phyloP scores from a whole-genome alignment of 2,797 vertebrate genomes.

The Epinephelus awoara region DNA sequence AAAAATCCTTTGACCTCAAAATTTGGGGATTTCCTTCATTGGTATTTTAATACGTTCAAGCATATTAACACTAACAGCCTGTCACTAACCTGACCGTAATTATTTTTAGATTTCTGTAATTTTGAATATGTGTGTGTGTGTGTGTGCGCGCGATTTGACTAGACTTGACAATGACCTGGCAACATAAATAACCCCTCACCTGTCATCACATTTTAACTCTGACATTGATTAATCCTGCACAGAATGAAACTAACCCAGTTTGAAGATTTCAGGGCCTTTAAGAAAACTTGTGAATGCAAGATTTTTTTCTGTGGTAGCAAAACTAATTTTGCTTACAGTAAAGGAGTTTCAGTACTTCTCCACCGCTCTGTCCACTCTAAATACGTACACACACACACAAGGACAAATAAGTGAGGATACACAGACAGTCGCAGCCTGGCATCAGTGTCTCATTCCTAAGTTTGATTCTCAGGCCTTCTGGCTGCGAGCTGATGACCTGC shows the following conservation, averaged over 20 bases:
- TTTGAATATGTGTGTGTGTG: no score
- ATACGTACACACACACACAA: not conserved
- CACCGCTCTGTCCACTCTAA: not conserved
- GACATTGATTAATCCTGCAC: no score
- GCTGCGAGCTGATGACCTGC: slow-evolving; percentile 47
- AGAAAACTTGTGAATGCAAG: not conserved
- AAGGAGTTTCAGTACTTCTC: not conserved
- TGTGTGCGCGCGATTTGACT: no score
- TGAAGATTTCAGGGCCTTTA: not conserved
- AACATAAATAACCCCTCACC: no score
- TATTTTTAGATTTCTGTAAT: not conserved
- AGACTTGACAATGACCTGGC: no score
- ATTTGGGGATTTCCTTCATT: no score
- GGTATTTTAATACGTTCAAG: no score
- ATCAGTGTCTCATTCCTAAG: slow-evolving; percentile 54
- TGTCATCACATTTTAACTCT: no score
- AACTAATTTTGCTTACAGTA: not conserved
- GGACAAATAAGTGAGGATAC: slow-evolving; percentile 30
- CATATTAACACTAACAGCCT: no score
- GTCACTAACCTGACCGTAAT: no score
- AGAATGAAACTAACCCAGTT: no score
- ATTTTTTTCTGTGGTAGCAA: not conserved
- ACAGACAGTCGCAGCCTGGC: slow-evolving; percentile 33
- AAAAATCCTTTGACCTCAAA: no score
- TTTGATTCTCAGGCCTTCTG: slow-evolving; percentile 44